phyloP scores from a whole-genome alignment of 2,797 vertebrate genomes.

The Myotis findleyi region DNA sequence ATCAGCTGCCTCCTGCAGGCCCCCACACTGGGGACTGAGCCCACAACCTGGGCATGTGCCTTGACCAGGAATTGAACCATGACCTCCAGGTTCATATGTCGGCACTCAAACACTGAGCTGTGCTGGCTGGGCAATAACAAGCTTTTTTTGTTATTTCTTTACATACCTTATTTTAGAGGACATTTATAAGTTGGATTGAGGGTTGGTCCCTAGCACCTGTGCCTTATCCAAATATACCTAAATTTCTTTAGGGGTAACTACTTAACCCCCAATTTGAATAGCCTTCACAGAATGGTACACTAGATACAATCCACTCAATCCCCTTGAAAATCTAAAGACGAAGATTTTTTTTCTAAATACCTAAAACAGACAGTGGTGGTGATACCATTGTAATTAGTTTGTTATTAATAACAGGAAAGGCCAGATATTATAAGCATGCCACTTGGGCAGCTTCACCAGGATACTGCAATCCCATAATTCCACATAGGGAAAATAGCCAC shows the following conservation, averaged over 20 bases:
- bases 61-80: too few relatives aligned
- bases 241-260: not conserved
- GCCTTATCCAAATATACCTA: not conserved
- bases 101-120: too few relatives aligned
- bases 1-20: too few relatives aligned
- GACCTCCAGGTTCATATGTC: too few relatives aligned
- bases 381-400: not conserved
- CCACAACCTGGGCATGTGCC: too few relatives aligned
- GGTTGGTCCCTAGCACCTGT: not conserved
- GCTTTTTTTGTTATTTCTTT: constrained; percentile 23
- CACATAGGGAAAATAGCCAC: not conserved
- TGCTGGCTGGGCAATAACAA: not conserved
- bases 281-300: not conserved
- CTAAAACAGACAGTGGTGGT: not conserved
- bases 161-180: not conserved
- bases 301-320: not conserved
- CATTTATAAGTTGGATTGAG: not conserved
- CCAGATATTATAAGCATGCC: not conserved
- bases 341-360: not conserved
- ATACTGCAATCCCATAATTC: not conserved
- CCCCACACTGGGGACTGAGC: too few relatives aligned
- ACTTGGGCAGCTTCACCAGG: not conserved
- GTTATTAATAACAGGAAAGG: not conserved
- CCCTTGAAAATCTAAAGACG: not conserved
- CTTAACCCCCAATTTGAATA: not conserved